phyloP scores from a whole-genome alignment of 2,888 invertebrate genomes.

The Nasonia oneida region DNA sequence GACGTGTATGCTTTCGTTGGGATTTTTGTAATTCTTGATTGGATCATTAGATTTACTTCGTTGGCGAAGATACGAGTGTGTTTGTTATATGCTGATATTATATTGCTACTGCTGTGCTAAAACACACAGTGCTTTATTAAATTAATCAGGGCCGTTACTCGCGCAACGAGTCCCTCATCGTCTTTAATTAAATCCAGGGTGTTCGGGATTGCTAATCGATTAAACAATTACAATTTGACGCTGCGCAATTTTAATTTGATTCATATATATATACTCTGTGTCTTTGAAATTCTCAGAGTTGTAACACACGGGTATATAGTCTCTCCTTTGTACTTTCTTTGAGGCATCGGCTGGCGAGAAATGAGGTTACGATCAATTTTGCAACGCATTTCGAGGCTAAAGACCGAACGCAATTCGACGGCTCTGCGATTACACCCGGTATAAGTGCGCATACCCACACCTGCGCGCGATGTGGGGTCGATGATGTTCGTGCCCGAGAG shows the following conservation, averaged over 20 bases:
- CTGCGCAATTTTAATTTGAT: too few relatives aligned
- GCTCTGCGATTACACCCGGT: too few relatives aligned
- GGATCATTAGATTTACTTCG: background rate
- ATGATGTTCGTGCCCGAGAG: conserved; percentile 2
- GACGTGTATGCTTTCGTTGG: too few relatives aligned
- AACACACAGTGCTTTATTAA: background rate
- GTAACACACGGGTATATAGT: too few relatives aligned
- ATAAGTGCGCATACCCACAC: background rate
- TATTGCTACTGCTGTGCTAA: background rate
- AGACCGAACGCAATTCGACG: too few relatives aligned
- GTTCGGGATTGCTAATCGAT: background rate
- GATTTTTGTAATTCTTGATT: too few relatives aligned
- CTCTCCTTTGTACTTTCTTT: too few relatives aligned
- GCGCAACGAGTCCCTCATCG: background rate
- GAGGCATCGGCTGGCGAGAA: too few relatives aligned
- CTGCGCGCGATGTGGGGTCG: background rate
- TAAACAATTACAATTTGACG: background rate
- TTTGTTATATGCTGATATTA: background rate
- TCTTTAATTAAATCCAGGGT: background rate
- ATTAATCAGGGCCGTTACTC: background rate
- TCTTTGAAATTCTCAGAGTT: too few relatives aligned
- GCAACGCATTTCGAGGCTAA: too few relatives aligned
- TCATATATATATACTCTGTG: too few relatives aligned
- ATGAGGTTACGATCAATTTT: too few relatives aligned
- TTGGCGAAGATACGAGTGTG: background rate